A percentile compares a stretch with the other conserved stretches of the same genome.
Conservation (phyloP, 1,140 invertebrate genomes). For the Monochamus saltuarius region DNA sequence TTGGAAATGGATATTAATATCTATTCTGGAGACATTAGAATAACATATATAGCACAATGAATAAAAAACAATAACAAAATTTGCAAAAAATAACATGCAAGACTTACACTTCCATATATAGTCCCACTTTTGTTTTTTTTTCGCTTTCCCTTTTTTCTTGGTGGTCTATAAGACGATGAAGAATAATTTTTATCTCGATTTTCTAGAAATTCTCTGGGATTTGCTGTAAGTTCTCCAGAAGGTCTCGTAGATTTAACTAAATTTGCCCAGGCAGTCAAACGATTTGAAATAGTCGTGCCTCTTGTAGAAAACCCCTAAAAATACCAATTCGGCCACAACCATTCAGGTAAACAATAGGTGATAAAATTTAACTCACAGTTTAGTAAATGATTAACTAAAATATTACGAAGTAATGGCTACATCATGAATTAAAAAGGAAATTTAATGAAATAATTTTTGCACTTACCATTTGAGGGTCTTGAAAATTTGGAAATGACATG, state of each 20-base stretch:
- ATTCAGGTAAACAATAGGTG: neutral
- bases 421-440: too few species aligned
- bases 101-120: conserved; percentile 39
- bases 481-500: conserved; percentile 41
- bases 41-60: too few species aligned
- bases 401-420: too few species aligned
- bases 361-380: conserved; percentile 13
- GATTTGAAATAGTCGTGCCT: conserved; percentile 75
- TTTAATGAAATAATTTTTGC: neutral
- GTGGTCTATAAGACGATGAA: conserved; percentile 54
- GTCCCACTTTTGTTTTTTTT: conserved; percentile 35
- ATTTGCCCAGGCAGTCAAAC: conserved; percentile 81
- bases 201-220: conserved; percentile 65
- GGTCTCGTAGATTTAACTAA: conserved; percentile 72
- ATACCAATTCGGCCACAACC: too few species aligned
- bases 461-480: conserved; percentile 49
- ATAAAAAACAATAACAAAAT: too few species aligned
- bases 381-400: neutral
- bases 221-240: conserved; percentile 67
- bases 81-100: too few species aligned
- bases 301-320: conserved; percentile 83
- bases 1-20: too few species aligned
- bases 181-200: conserved; percentile 35
- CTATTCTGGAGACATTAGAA: too few species aligned
- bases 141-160: conserved; percentile 51